Percentiles rank a stretch among this genome's conserved stretches.
phyloP scores from a whole-genome alignment of 2,888 invertebrate genomes.

The Xanthostigma xanthostigma region DNA sequence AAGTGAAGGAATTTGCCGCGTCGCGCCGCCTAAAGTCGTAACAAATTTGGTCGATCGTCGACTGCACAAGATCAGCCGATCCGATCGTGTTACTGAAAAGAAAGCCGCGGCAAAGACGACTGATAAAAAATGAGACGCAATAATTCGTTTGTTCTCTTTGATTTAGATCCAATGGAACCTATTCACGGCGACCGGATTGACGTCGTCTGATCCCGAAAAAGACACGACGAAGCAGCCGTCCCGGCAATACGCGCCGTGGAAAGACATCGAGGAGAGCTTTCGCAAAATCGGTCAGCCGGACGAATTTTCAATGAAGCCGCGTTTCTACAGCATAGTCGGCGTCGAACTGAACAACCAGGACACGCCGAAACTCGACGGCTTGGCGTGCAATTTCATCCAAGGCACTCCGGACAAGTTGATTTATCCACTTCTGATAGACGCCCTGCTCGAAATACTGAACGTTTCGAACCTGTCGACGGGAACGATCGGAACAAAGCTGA shows the following conservation, averaged over 20 bases:
- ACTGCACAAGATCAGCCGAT: too few relatives aligned
- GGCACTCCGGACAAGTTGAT: slow-evolving; percentile 84
- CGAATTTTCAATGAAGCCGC: slow-evolving; percentile 62
- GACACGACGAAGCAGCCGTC: slow-evolving; percentile 34
- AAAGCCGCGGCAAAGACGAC: too few relatives aligned
- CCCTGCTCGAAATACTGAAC: slow-evolving; percentile 67
- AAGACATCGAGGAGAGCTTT: slow-evolving; percentile 63
- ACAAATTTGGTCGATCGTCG: too few relatives aligned
- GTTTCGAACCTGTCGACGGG: slow-evolving; percentile 53
- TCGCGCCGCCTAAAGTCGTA: too few relatives aligned
- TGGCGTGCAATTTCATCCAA: slow-evolving; percentile 86
- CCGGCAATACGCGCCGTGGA: slow-evolving; percentile 53
- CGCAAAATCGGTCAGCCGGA: slow-evolving; percentile 44
- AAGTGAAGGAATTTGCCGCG: too few relatives aligned
- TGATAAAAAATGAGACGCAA: too few relatives aligned
- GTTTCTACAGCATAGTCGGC: slow-evolving; percentile 79
- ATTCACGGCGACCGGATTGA: slow-evolving; percentile 48
- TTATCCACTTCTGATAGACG: slow-evolving; percentile 74
- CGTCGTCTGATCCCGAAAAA: slow-evolving; percentile 40
- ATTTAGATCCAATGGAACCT: slow-evolving; percentile 62
- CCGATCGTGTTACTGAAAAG: too few relatives aligned
- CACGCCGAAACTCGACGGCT: slow-evolving; percentile 80
- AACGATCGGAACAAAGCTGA: slow-evolving; percentile 25
- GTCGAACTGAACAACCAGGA: slow-evolving; percentile 62
- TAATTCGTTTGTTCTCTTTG: slow-evolving; percentile 2